Base-by-base conservation (phyloP, 2,888 invertebrate species). In the Dicyrtomina minuta region DNA sequence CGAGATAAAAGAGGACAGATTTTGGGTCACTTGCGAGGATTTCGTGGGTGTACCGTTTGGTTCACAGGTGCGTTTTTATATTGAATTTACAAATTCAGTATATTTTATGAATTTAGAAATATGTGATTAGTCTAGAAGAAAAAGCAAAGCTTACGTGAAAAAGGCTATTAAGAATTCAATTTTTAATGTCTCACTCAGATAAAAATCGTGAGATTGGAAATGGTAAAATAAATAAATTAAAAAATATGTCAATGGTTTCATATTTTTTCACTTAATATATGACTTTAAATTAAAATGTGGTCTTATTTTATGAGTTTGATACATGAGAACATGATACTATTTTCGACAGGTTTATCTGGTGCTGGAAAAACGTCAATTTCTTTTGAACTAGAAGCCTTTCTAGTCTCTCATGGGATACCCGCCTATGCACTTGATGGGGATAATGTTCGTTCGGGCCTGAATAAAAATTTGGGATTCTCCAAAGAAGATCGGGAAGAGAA, bases 301-400 rank as follows among this genome's bases (percentile, higher is more conserved):
- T n/a, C n/a, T n/a, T n/a, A n/a, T n/a, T n/a, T n/a, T n/a, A n/a
- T n/a, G n/a, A n/a, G n/a, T n/a, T n/a, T 33, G 17, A 39, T 59
- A 6, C 13, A 41, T 59, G 61, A 46, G 4, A 12, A 27, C 44
- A 8, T n/a, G n/a, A 55, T 56, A 27, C 10, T 44, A 26, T 46
- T 24, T 64, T 64, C n/a, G 49, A 64, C 27, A 84, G 87, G 87
- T 70, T 81, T 80, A 81, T 93, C 86, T 80, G 98, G 98, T 0
- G 97, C 99, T 65, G 99, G 99, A 20, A 99, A 99, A 84, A 98
- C 99, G 24, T 96, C 97, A 27, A 92, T 99, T 75, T 93, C 96
- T 1, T 99, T 99, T 80, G 95, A 95, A 74, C 86, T 99, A 53
- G 99, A 99, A 84, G 96, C 95, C 6, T 93, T 93, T 79, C 84